Evolutionary conservation across 1,140 invertebrate genomes (phyloP).

Genomic region (Trachymyrmex septentrionalis): DNA sequence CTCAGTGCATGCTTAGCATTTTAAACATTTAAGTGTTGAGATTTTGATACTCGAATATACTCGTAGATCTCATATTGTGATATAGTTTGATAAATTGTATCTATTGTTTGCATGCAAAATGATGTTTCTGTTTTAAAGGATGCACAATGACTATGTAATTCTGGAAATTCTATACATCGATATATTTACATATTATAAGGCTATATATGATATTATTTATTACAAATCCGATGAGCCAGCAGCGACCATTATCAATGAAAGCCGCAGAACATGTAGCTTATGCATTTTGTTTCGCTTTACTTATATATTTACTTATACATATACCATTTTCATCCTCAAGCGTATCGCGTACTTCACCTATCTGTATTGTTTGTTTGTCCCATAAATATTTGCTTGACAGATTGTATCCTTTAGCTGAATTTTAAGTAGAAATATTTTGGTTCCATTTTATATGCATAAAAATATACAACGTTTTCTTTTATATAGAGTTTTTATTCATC

Average conservation of each 20-base stretch:
- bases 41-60: constrained; percentile 44
- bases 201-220: constrained; percentile 56
- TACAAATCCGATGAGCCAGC: constrained; percentile 84
- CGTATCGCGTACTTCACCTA: constrained; percentile 65
- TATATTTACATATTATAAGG: constrained; percentile 64
- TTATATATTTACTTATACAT: constrained; percentile 70
- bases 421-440: constrained; percentile 64
- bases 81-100: constrained; percentile 67
- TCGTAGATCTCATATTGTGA: constrained; percentile 46
- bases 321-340: constrained; percentile 74
- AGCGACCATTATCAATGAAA: constrained; percentile 87
- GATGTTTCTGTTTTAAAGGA: constrained; percentile 84
- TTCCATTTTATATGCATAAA: constrained; percentile 61
- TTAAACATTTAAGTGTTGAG: constrained; percentile 64
- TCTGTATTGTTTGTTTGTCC: constrained; percentile 71
- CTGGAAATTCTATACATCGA: constrained; percentile 78
- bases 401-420: constrained; percentile 69
- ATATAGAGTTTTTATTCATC: not conserved
- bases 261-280: constrained; percentile 77
- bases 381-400: constrained; percentile 68
- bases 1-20: constrained; percentile 74
- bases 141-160: constrained; percentile 87
- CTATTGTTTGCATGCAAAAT: constrained; percentile 84
- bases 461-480: constrained; percentile 2
- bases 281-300: constrained; percentile 69